A percentile compares a stretch with the other conserved stretches of the same genome.
These are phyloP conservation scores for Nestor notabilis DNA, from an alignment of 2,113 vertebrate species.

Conservation along the genomic window DNA sequence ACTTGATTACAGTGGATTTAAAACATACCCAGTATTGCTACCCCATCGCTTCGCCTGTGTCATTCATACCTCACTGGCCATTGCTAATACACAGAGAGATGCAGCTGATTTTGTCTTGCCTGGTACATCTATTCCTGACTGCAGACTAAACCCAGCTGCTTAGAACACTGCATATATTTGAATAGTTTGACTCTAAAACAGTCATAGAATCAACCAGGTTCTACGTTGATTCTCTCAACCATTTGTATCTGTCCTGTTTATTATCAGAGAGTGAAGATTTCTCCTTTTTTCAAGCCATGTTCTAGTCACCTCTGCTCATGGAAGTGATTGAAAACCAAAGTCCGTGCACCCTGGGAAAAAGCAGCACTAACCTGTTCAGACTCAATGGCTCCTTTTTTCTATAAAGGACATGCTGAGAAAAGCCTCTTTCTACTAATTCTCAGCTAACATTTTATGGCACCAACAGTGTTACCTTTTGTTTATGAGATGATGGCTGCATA, in stretches of 20 bases:
- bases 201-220: too few relatives aligned
- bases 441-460: background rate
- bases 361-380: background rate
- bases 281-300: background rate
- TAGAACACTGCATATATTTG: background rate
- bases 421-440: background rate
- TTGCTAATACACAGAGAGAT: background rate
- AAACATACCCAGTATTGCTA: background rate
- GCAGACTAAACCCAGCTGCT: background rate
- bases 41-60: too few relatives aligned
- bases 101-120: background rate
- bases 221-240: too few relatives aligned
- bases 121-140: background rate
- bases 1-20: background rate
- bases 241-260: background rate
- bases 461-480: background rate
- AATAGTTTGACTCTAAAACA: conserved; percentile 16
- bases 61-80: background rate
- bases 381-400: background rate
- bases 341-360: background rate
- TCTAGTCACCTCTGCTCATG: background rate
- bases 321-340: background rate
- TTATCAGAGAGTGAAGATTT: background rate
- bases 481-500: background rate
- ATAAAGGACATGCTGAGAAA: background rate